Evolutionary conservation across 2,113 vertebrate species (phyloP), one percentile per base, ranked within the genome.

Genomic region (Pseudorasbora parva): DNA sequence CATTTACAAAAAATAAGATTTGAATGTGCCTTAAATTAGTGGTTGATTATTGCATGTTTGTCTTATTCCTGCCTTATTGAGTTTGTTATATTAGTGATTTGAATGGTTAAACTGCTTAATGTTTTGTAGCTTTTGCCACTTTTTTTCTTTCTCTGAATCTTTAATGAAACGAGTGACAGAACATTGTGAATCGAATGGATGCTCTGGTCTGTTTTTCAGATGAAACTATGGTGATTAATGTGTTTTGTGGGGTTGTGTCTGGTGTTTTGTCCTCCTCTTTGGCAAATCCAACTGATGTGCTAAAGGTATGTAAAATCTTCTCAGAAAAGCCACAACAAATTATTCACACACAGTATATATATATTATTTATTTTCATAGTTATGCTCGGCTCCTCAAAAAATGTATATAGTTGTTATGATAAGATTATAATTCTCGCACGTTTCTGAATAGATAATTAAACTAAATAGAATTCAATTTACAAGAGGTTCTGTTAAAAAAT

Each of bases 171-270:
- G 6, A 76, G 4, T 8, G 27, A 17, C 6, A 49, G 1, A n/a
- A 56, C 8, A 11, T n/a, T 37, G 4, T 10, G 9, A 49, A 78
- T 43, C 49, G 83, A 47, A 68, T 27, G 66, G 37, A 25, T 21
- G 3, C 4, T 66, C 19, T 10, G 2, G 49, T 69, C 88, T 4
- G 86, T 81, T 37, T 92, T 89, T 77, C 94, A 99, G 97, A 99
- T 86, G 97, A 99, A 91, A 98, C 97, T 9, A 94, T 99, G 91
- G 93, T 98, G 43, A 95, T 99, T 92, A 99, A 98, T 60, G 96
- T 99, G n/a, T 97, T 98, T 89, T 99, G 97, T 27, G 97, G 97
- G 0, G 97, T 99, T 37, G 94, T 99, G 43, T 96, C 97, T 0
- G 97, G 97, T 82, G 97, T 99, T 59, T 93, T 99, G 89, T 99